Evolutionary conservation across 2,113 vertebrate species (phyloP).

Genomic region (Corythornis madagascariensis): DNA sequence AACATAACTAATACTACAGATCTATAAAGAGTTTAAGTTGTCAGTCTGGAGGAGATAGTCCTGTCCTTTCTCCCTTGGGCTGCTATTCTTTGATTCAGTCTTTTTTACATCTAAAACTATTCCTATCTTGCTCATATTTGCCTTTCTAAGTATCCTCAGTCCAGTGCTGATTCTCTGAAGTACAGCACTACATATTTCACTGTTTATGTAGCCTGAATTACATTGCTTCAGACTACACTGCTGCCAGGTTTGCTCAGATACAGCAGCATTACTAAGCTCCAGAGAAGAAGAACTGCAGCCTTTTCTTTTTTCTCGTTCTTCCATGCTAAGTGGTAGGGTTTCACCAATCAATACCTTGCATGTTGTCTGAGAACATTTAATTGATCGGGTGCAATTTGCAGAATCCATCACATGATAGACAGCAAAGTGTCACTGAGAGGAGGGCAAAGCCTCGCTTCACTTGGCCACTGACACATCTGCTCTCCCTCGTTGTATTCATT

Average conservation of each 20-base stretch:
- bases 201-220: neutral
- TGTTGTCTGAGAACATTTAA: slow-evolving; percentile 1
- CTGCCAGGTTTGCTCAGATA: neutral
- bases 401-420: neutral
- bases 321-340: neutral
- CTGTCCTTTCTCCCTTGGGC: neutral
- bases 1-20: neutral
- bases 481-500: neutral
- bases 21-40: neutral
- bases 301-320: slow-evolving; percentile 11
- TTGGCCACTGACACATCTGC: slow-evolving; percentile 33
- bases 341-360: neutral
- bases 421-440: neutral
- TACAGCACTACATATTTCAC: neutral
- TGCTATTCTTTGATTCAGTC: neutral
- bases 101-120: neutral
- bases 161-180: neutral
- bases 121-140: neutral
- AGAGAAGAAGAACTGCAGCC: neutral
- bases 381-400: neutral
- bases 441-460: slow-evolving; percentile 2
- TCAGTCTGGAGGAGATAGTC: neutral
- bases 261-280: neutral
- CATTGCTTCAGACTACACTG: neutral
- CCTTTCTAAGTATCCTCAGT: neutral